Evolutionary conservation across 2,113 vertebrate genomes (phyloP), one percentile per base, ranked within the genome.

Genomic region (Clupea harengus): DNA sequence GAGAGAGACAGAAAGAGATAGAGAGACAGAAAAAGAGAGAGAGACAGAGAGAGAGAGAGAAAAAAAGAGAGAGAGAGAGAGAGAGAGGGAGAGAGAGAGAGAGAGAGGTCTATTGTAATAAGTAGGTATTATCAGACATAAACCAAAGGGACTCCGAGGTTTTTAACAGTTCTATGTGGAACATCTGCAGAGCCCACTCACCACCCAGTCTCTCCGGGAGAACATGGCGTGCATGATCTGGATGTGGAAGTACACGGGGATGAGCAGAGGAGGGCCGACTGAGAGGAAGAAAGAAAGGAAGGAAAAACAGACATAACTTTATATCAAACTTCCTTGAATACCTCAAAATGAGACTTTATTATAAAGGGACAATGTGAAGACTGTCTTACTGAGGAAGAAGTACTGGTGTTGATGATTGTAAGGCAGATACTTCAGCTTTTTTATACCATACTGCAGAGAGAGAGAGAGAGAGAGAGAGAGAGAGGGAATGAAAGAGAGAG

Each of bases 351-450:
- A 84, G 60, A 82, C 20, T 54, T 45, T 13, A 46, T 54, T 57
- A 83, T 45, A 45, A 44, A 81, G 45, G 20, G 84, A 81, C 82
- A 9, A 8, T 7, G 49, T 7, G 45, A 20, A n/a, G 49, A 52
- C 84, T 45, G 17, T n/a, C 96, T 94, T 94, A 99, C 98, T 93
- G 45, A 99, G 93, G 92, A 97, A 97, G 94, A 98, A 99, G 92
- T 99, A 99, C 87, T 97, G 91, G 0, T 99, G 97, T 86, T 99
- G 97, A 92, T 94, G 94, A 85, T 99, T 95, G 91, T 97, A 98
- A 78, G 97, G 97, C 90, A 98, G 89, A 82, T 92, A 90, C 89
- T 97, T 98, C 92, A 98, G 92, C 93, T 99, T 99, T 92, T 98
- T 99, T 89, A 96, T 94, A 85, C 98, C 98, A 0, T 97, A 99